Percentiles rank a stretch among this genome's conserved stretches.
Evolutionary conservation across 2,113 vertebrate genomes (phyloP).

Genomic region (Larimichthys polyactis): DNA sequence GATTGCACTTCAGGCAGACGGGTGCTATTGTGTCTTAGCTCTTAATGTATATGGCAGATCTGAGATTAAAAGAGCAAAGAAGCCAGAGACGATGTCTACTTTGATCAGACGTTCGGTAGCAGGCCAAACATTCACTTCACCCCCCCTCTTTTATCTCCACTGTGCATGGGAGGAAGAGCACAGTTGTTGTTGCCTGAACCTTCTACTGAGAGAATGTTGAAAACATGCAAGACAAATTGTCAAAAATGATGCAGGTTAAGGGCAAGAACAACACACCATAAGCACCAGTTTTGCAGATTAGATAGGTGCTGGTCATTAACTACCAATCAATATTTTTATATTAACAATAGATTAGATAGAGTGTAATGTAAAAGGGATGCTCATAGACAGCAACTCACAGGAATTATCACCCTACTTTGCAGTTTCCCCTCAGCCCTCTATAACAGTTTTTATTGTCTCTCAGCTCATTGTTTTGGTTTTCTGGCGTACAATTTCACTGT

Average conservation of each 20-base stretch:
- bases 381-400: conserved; percentile 1
- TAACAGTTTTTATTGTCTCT: conserved; percentile 27
- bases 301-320: too few relatives aligned
- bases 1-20: conserved; percentile 44
- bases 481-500: background rate
- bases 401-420: conserved; percentile 8
- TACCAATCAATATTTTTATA: background rate
- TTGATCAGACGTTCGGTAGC: conserved; percentile 43
- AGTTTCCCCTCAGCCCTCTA: background rate
- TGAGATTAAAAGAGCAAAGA: conserved; percentile 47
- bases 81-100: conserved; percentile 43
- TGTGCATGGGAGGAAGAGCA: conserved; percentile 14
- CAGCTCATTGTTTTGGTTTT: conserved; percentile 47
- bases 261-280: background rate
- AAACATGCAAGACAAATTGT: conserved; percentile 19
- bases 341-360: background rate
- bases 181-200: background rate
- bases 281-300: background rate
- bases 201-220: conserved; percentile 15
- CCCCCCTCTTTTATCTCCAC: conserved; percentile 28
- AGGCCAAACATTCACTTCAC: conserved; percentile 24
- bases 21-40: conserved; percentile 22
- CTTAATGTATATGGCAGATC: conserved; percentile 2
- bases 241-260: conserved; percentile 20
- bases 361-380: background rate